Base-by-base conservation (phyloP, 2,888 invertebrate genomes). In the Thysanoteuthis rhombus region DNA sequence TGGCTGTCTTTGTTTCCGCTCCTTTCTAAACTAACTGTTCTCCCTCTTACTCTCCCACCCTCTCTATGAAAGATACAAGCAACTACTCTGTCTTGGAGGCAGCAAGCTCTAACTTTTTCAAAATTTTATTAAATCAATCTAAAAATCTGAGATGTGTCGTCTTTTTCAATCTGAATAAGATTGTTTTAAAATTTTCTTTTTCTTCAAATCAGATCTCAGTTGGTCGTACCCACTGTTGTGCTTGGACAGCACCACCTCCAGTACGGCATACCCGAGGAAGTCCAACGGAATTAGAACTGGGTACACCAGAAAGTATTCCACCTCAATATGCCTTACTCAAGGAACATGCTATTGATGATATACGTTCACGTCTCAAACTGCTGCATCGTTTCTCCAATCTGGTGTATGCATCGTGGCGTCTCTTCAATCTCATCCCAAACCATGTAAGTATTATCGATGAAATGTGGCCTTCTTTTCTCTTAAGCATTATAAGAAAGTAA, bases 361-460 rank as follows among this genome's bases (percentile, higher is more conserved):
- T 98, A 36, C 97, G 97, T 95, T 97, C 97, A 1, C 96, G 98
- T 93, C 97, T 98, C 47, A 97, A 97, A 94, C 97, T 98, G 92
- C 97, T 98, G 32, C 97, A 98, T 95, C 97, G 97, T 95, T 98
- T 98, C 96, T 98, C 98, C n/a, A 98, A 98, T 96, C 97, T 98
- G 45, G 96, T 98, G 93, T 98, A 98, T 96, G 97, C 97, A 2
- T 97, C 97, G 92, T 98, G 98, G 98, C 95, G 97, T 75, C 95
- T 97, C 89, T 95, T 97, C 58, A 95, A 96, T 38, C 95, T 97
- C 32, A 94, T 95, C n/a, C 95, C 96, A 36, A 94, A 95, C 93
- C 94, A 95, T 93, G 96, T 96, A 93, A 93, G 95, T 93, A 19
- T 45, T n/a, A n/a, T n/a, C n/a, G n/a, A n/a, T n/a, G n/a, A n/a